Conservation (phyloP, 2,888 invertebrate genomes). For the Bellardia pandia region DNA sequence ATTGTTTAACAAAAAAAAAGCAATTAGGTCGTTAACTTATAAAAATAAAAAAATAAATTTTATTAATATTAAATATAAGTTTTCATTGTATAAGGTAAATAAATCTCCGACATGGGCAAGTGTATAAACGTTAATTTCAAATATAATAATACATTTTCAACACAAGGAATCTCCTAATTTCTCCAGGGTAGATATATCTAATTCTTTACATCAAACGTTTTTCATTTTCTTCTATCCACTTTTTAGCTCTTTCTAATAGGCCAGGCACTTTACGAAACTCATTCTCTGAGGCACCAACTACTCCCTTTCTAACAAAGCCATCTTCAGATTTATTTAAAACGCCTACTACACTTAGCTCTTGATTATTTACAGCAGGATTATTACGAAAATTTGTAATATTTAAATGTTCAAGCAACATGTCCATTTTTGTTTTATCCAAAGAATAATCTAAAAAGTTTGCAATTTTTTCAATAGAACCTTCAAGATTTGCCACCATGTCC, state of each 20-base stretch:
- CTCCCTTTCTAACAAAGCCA: slow-evolving; percentile 87
- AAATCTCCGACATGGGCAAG: no score
- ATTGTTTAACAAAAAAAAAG: no score
- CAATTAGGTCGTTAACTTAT: no score
- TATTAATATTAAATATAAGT: no score
- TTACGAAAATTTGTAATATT: slow-evolving; percentile 92
- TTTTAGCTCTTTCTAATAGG: slow-evolving; percentile 75
- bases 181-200: no score
- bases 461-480: slow-evolving; percentile 86
- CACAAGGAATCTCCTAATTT: no score
- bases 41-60: no score
- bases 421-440: slow-evolving; percentile 86
- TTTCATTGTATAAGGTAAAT: no score
- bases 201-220: background rate
- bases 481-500: slow-evolving; percentile 89
- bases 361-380: slow-evolving; percentile 91
- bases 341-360: slow-evolving; percentile 87
- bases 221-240: slow-evolving; percentile 77
- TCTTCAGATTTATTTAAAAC: slow-evolving; percentile 86
- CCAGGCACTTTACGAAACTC: slow-evolving; percentile 77
- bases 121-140: no score
- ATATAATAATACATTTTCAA: no score
- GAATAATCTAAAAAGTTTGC: slow-evolving; percentile 87
- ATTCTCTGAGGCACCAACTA: slow-evolving; percentile 71
- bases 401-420: slow-evolving; percentile 88